A percentile compares a stretch with the other conserved stretches of the same genome.
These are phyloP conservation scores for Dione vanillae DNA, from an alignment of 2,888 invertebrate species.

Conservation along the genomic window DNA sequence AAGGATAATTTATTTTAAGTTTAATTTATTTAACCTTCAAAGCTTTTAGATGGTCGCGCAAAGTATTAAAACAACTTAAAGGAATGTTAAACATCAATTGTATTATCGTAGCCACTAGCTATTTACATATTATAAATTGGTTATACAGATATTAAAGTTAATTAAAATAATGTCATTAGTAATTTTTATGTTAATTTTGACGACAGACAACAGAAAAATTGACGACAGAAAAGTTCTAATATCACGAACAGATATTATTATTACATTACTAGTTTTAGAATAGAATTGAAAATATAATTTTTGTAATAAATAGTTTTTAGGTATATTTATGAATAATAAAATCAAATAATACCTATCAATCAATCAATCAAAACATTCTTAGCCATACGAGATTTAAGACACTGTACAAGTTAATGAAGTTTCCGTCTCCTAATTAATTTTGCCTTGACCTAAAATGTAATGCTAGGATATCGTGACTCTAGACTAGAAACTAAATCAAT, in stretches of 20 bases:
- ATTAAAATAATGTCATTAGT: not conserved
- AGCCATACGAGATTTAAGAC: not conserved
- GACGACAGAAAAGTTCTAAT: too few species aligned
- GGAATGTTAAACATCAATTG: not conserved
- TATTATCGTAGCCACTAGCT: not conserved
- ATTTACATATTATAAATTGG: slow-evolving; percentile 10
- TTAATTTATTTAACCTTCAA: not conserved
- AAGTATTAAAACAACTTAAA: not conserved
- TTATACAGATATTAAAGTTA: not conserved
- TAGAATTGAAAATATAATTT: too few species aligned
- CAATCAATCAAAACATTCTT: too few species aligned
- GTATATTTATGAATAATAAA: too few species aligned
- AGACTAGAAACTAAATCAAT: slow-evolving; percentile 4
- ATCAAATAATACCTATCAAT: too few species aligned
- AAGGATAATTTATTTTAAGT: too few species aligned
- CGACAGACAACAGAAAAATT: too few species aligned
- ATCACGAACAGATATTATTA: not conserved
- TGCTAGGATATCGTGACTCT: not conserved
- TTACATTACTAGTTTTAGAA: too few species aligned
- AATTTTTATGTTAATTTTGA: too few species aligned
- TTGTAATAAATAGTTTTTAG: too few species aligned
- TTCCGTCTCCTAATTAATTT: slow-evolving; percentile 1
- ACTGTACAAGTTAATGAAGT: not conserved
- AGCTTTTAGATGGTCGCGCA: not conserved
- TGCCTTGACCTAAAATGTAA: not conserved